Conservation (phyloP, 37 sponge, comb jelly and placozoan genomes). For the Corticium candelabrum region DNA sequence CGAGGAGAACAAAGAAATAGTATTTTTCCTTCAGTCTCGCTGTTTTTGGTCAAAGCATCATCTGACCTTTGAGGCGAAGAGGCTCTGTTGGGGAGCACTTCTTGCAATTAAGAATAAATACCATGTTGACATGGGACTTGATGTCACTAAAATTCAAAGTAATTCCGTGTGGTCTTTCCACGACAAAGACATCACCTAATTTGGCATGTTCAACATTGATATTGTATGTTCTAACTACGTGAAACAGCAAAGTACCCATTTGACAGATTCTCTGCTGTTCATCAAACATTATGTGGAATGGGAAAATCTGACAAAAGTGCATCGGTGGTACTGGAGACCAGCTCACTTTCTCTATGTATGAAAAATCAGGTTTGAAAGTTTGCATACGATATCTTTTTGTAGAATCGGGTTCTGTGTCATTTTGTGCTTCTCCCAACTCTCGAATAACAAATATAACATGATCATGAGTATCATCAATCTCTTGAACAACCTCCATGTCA, state of each 20-base stretch:
- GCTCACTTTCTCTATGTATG: neutral
- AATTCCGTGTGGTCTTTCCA: conserved; percentile 50
- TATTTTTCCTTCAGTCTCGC: conserved; percentile 27
- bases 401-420: neutral
- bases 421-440: conserved; percentile 23
- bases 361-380: neutral
- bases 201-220: conserved; percentile 14
- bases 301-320: conserved; percentile 62
- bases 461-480: conserved; percentile 11
- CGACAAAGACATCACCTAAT: conserved; percentile 21
- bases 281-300: conserved; percentile 77
- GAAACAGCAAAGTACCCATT: conserved; percentile 36
- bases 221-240: conserved; percentile 20
- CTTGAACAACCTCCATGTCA: conserved; percentile 32
- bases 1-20: conserved; percentile 83
- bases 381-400: neutral
- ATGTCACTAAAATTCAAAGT: conserved; percentile 43
- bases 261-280: conserved; percentile 39
- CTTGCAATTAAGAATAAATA: conserved; percentile 35
- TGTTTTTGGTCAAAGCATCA: conserved; percentile 53
- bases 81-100: neutral
- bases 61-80: conserved; percentile 64
- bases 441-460: conserved; percentile 44
- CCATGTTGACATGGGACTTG: conserved; percentile 64
- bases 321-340: neutral